Percentiles rank a stretch among this genome's conserved stretches.
phyloP scores from a whole-genome alignment of 1,140 invertebrate genomes.

The Ooceraea biroi region DNA sequence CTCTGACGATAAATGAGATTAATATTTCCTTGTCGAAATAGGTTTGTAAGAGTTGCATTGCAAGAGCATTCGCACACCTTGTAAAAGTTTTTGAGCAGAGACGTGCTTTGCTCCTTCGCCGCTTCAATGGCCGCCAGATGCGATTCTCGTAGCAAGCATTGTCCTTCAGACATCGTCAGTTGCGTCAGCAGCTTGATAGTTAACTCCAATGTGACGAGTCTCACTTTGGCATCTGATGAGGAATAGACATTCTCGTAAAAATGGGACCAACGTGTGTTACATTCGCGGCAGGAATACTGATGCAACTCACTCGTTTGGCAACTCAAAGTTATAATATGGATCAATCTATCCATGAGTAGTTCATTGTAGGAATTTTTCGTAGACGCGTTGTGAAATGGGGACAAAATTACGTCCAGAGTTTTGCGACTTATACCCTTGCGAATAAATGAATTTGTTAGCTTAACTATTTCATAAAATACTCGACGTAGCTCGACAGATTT shows the following conservation, averaged over 20 bases:
- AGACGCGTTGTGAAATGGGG: slow-evolving; percentile 81
- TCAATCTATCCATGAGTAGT: slow-evolving; percentile 91
- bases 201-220: slow-evolving; percentile 97
- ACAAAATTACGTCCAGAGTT: slow-evolving; percentile 90
- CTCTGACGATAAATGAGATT: slow-evolving; percentile 87
- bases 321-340: slow-evolving; percentile 92
- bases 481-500: background rate
- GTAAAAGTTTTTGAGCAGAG: slow-evolving; percentile 96
- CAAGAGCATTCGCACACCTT: slow-evolving; percentile 88
- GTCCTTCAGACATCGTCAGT: slow-evolving; percentile 86
- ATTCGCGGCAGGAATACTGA: slow-evolving; percentile 47
- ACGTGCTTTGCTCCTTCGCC: slow-evolving; percentile 94
- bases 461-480: slow-evolving; percentile 16
- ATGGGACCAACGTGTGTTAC: background rate
- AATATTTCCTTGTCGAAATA: slow-evolving; percentile 60
- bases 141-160: slow-evolving; percentile 85
- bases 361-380: slow-evolving; percentile 90
- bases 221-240: slow-evolving; percentile 90
- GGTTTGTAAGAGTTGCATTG: background rate
- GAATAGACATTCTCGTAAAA: slow-evolving; percentile 39
- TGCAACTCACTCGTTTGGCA: slow-evolving; percentile 91
- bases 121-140: slow-evolving; percentile 90
- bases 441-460: slow-evolving; percentile 50
- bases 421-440: slow-evolving; percentile 91
- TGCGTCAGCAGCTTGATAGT: slow-evolving; percentile 92